Conservation (phyloP, 2,888 invertebrate species). For the Apomyelois bistriatella region DNA sequence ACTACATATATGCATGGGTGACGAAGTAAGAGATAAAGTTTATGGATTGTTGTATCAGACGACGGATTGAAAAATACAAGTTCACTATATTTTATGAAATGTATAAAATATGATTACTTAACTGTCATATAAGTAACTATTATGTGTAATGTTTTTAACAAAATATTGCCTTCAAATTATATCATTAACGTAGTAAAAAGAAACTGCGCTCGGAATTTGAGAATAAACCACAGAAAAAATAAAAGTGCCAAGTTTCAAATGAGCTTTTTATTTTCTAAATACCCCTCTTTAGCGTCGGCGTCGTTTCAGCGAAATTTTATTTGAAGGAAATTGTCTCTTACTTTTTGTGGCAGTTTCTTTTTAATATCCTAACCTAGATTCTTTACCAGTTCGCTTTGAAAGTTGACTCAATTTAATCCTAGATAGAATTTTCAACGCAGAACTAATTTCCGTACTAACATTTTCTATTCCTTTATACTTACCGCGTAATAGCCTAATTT, state of each 20-base stretch:
- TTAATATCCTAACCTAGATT: slow-evolving; percentile 2
- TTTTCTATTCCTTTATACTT: neutral
- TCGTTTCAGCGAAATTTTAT: slow-evolving; percentile 8
- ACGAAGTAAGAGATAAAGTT: too few species aligned
- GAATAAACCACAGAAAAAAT: neutral
- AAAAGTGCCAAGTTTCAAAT: slow-evolving; percentile 1
- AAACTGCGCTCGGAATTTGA: neutral
- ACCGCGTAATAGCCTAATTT: neutral
- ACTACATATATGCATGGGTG: too few species aligned
- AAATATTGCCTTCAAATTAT: neutral
- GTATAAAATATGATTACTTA: too few species aligned
- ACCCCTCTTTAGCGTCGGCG: neutral
- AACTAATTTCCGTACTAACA: neutral
- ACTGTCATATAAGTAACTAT: too few species aligned
- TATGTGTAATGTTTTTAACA: too few species aligned
- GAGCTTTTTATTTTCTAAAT: slow-evolving; percentile 13
- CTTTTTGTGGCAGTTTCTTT: slow-evolving; percentile 2
- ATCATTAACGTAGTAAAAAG: neutral
- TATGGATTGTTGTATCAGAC: too few species aligned
- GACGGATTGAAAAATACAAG: too few species aligned
- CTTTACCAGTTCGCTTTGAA: neutral
- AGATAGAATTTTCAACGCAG: neutral
- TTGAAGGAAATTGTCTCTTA: slow-evolving; percentile 8
- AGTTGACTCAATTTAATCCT: neutral
- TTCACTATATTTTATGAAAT: too few species aligned